Evolutionary conservation across 2,113 vertebrate species (phyloP).

Genomic region (Rhinolophus sinicus): DNA sequence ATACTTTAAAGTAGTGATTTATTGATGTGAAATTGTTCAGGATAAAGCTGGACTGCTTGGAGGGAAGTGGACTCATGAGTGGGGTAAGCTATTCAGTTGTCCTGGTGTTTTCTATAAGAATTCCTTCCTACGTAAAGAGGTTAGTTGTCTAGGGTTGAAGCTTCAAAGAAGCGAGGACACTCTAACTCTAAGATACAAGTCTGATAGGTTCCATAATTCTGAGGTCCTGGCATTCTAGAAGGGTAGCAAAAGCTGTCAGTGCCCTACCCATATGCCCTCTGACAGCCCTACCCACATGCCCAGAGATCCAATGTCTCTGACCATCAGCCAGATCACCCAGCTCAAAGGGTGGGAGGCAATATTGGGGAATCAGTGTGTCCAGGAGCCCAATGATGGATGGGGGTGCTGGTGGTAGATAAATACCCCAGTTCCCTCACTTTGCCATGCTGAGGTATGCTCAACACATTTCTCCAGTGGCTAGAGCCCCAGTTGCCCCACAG

Average conservation of each 20-base stretch:
- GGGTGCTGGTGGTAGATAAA: not conserved
- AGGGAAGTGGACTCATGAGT: not conserved
- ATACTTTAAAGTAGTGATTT: not conserved
- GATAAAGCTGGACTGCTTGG: not conserved
- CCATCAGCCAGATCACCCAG: not conserved
- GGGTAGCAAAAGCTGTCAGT: accelerated
- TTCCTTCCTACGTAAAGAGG: not conserved
- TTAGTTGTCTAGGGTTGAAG: not conserved
- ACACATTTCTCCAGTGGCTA: not conserved
- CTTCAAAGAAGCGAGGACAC: not conserved
- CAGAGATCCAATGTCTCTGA: not conserved
- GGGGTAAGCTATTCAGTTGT: not conserved
- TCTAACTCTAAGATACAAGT: not conserved
- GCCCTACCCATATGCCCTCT: accelerated
- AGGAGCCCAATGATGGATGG: accelerated
- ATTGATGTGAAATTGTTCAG: not conserved
- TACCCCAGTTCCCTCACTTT: not conserved
- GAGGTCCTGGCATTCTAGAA: not conserved
- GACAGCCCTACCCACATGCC: too few relatives aligned
- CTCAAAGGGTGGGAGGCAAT: not conserved
- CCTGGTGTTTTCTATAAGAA: not conserved
- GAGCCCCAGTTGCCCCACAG: not conserved
- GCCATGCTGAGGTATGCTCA: not conserved
- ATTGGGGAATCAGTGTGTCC: not conserved
- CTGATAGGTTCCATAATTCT: accelerated